Evolutionary conservation across 1,140 invertebrate genomes (phyloP).

Genomic region (Bombyx mandarina): DNA sequence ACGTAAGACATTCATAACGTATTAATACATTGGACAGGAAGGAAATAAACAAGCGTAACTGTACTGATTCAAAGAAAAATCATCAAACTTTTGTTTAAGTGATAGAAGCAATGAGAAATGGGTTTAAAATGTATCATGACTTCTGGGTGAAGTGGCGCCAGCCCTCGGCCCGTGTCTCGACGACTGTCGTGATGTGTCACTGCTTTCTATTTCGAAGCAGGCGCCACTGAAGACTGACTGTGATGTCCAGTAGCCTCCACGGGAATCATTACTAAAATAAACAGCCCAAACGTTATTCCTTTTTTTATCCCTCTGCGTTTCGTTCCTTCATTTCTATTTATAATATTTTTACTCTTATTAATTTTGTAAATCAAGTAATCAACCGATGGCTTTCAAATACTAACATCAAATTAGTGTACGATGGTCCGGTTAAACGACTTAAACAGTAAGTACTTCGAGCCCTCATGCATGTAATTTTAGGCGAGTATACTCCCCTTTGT

Average conservation of each 20-base stretch:
- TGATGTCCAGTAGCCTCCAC: constrained; percentile 13
- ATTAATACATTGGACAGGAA: neutral
- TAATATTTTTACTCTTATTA: too few species aligned
- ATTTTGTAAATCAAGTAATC: too few species aligned
- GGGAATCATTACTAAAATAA: constrained; percentile 14
- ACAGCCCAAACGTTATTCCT: constrained; percentile 7
- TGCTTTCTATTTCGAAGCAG: constrained; percentile 42
- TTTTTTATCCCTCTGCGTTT: neutral
- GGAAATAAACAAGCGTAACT: neutral
- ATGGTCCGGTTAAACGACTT: too few species aligned
- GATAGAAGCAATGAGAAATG: neutral
- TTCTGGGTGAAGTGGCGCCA: constrained; percentile 7
- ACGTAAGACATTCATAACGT: neutral
- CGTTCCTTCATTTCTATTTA: too few species aligned
- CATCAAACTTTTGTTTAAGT: neutral
- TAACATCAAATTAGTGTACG: neutral
- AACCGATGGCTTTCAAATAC: neutral
- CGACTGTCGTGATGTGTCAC: constrained; percentile 36
- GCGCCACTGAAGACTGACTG: constrained; percentile 24
- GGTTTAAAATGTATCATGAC: neutral
- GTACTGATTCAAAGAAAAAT: neutral
- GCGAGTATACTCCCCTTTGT: neutral
- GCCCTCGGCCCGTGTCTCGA: constrained; percentile 19
- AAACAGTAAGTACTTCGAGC: too few species aligned
- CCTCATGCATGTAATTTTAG: constrained; percentile 1